These are phyloP conservation scores for Aphaenogaster ashmeadi DNA, from an alignment of 1,140 invertebrate species.

Conservation along the genomic window DNA sequence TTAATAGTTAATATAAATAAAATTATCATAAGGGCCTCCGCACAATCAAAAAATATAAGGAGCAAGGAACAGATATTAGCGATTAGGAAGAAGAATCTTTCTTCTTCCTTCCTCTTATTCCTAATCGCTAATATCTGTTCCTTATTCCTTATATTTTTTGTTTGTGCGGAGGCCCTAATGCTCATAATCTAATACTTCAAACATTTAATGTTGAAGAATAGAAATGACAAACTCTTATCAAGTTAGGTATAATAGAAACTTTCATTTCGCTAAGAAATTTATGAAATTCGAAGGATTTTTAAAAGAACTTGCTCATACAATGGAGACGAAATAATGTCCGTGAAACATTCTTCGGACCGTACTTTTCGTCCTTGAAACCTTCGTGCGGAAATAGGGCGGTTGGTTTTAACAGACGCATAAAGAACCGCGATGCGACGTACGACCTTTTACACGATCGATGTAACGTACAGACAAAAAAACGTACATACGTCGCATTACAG, in stretches of 20 bases:
- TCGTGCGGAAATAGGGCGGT: slow-evolving; percentile 56
- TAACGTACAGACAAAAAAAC: slow-evolving; percentile 62
- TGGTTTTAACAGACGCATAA: slow-evolving; percentile 67
- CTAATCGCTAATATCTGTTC: too few species aligned
- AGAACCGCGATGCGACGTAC: slow-evolving; percentile 51
- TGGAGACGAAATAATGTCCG: slow-evolving; percentile 16
- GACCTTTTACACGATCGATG: slow-evolving; percentile 74
- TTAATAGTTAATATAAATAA: too few species aligned
- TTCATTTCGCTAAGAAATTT: not conserved
- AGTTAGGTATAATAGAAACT: not conserved
- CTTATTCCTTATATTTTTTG: too few species aligned
- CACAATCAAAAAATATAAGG: too few species aligned
- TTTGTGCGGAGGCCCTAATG: too few species aligned
- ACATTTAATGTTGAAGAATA: not conserved
- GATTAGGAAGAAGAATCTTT: too few species aligned
- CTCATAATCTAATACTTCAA: not conserved
- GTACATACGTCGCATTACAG: slow-evolving; percentile 19
- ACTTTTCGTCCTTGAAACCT: slow-evolving; percentile 66
- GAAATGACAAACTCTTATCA: not conserved
- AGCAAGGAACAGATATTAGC: too few species aligned
- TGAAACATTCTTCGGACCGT: slow-evolving; percentile 13
- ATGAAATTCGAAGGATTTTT: not conserved
- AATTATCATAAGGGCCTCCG: too few species aligned
- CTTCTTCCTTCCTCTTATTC: too few species aligned
- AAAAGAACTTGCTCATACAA: not conserved